Percentiles rank a stretch among this genome's conserved stretches.
phyloP scores from a whole-genome alignment of 2,113 vertebrate genomes.

The Salvelinus sp. region DNA sequence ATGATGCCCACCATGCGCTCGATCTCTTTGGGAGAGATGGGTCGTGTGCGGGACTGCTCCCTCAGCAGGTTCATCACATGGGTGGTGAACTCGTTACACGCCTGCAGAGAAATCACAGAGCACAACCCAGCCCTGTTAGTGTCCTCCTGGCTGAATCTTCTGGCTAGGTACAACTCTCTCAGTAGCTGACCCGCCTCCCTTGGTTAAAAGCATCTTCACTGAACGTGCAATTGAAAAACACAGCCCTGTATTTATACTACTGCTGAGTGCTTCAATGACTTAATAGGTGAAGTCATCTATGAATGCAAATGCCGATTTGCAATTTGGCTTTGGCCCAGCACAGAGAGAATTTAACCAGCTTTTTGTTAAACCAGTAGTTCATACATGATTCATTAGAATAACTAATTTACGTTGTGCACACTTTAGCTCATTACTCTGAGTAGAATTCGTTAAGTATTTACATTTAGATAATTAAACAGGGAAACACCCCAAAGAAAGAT shows the following conservation, averaged over 20 bases:
- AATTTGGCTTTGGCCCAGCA: slow-evolving; percentile 86
- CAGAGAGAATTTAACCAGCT: slow-evolving; percentile 86
- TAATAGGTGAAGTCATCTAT: slow-evolving; percentile 85
- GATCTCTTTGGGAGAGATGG: slow-evolving; percentile 99
- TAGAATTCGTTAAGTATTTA: slow-evolving; percentile 99
- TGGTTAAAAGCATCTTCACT: slow-evolving; percentile 41
- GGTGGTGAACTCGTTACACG: slow-evolving; percentile 98
- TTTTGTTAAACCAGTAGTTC: slow-evolving; percentile 95
- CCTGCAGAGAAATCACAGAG: slow-evolving; percentile 71
- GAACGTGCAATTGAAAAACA: slow-evolving; percentile 23
- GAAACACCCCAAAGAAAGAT: slow-evolving; percentile 97
- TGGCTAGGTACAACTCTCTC: slow-evolving; percentile 13
- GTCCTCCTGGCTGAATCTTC: neutral
- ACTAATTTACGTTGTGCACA: slow-evolving; percentile 98
- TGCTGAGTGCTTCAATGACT: slow-evolving; percentile 78
- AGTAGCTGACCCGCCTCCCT: neutral
- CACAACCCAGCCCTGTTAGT: slow-evolving; percentile 13
- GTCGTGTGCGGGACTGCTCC: slow-evolving; percentile 97
- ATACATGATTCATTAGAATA: slow-evolving; percentile 99
- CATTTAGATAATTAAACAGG: slow-evolving; percentile 99
- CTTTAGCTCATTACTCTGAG: slow-evolving; percentile 99
- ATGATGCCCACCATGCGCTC: slow-evolving; percentile 99
- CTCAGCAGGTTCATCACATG: slow-evolving; percentile 99
- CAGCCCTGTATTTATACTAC: slow-evolving; percentile 32
- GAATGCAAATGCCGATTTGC: slow-evolving; percentile 90